A percentile compares a stretch with the other conserved stretches of the same genome.
Conservation (phyloP, 1,140 invertebrate species). For the Calliopsis andreniformis region DNA sequence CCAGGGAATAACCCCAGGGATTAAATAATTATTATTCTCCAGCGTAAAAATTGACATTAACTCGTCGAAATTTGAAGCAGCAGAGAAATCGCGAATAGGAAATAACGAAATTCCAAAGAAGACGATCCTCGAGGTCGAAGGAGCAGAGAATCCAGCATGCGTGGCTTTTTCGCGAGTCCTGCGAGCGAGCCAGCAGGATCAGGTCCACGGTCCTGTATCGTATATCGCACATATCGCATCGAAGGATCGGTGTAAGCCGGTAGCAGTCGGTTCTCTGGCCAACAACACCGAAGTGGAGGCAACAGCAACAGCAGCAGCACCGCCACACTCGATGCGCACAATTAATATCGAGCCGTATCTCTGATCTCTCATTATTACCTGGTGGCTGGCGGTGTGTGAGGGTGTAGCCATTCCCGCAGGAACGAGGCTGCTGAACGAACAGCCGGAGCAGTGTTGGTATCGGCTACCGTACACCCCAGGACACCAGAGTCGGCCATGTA, state of each 20-base stretch:
- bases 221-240: conserved; percentile 78
- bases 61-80: no score
- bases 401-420: conserved; percentile 68
- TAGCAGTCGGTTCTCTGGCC: conserved; percentile 68
- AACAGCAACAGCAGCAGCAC: conserved; percentile 53
- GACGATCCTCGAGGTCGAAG: conserved; percentile 5
- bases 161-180: conserved; percentile 41
- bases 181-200: conserved; percentile 46
- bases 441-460: conserved; percentile 63
- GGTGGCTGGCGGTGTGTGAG: conserved; percentile 68
- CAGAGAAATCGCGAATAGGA: conserved; percentile 31
- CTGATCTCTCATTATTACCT: conserved; percentile 81
- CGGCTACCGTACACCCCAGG: conserved; percentile 80
- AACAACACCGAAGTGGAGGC: conserved; percentile 39
- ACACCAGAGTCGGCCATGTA: conserved; percentile 78
- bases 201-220: conserved; percentile 70
- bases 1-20: no score
- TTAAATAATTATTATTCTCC: no score
- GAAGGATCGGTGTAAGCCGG: conserved; percentile 80
- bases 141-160: background rate
- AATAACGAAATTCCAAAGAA: conserved; percentile 30
- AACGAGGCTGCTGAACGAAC: conserved; percentile 47
- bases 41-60: no score
- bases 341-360: conserved; percentile 81
- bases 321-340: conserved; percentile 78